Conservation (phyloP, 2,888 invertebrate species). For the Mythimna loreyi region DNA sequence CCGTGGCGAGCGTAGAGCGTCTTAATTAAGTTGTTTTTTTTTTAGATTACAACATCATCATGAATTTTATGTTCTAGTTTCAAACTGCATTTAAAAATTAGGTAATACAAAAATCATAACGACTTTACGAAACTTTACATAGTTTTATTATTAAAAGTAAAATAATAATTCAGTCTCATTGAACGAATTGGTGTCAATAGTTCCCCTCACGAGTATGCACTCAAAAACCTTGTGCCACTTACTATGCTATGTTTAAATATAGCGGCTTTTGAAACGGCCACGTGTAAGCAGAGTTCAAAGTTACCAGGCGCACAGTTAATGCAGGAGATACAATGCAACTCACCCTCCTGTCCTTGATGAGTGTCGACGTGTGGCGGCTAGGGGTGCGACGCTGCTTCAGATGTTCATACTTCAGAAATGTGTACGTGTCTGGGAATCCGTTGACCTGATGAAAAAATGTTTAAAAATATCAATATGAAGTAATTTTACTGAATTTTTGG, state of each 20-base stretch:
- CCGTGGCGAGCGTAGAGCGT: background rate
- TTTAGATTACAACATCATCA: background rate
- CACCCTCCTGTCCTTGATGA: conserved; percentile 91
- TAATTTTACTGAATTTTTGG: background rate
- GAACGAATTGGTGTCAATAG: background rate
- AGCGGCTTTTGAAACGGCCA: conserved; percentile 66
- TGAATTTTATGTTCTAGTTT: background rate
- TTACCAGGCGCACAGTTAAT: conserved; percentile 75
- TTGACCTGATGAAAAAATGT: conserved; percentile 86
- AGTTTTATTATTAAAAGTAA: no score
- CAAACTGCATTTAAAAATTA: background rate
- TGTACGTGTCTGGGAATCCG: conserved; percentile 93
- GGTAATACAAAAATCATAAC: background rate
- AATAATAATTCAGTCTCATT: conserved; percentile 1
- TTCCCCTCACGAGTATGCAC: conserved; percentile 10
- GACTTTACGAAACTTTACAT: no score
- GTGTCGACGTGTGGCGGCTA: conserved; percentile 85
- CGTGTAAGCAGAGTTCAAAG: conserved; percentile 75
- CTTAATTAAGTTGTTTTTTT: background rate
- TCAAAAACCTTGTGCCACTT: conserved; percentile 56
- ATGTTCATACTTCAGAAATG: conserved; percentile 91
- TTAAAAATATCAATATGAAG: background rate
- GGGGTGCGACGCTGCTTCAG: conserved; percentile 91
- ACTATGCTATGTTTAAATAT: conserved; percentile 49
- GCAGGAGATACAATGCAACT: conserved; percentile 68